Base-by-base conservation (phyloP, 2,797 vertebrate species). In the Falco concolor region DNA sequence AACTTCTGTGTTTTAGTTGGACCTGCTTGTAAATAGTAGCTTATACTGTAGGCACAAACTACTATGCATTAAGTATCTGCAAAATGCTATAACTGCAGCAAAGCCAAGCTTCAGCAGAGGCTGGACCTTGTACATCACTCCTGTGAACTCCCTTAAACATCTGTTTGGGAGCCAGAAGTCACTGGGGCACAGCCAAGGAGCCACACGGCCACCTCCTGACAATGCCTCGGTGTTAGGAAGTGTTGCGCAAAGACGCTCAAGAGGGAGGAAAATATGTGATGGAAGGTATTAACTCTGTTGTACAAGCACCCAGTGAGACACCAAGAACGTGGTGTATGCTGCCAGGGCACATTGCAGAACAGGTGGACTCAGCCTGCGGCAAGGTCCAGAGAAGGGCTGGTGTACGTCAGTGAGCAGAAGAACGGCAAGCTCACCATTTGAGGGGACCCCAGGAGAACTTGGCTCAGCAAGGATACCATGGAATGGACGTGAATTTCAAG, bases 311-410 rank as follows among this genome's bases (percentile, higher is more conserved):
- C 40, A 32, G 25, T 36, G 60, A 80, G 73, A 67, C 20, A 38
- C 44, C 28, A 65, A 53, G 54, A 56, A 79, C 0, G 0, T 5
- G 1, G 6, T 18, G 7, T 56, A 1, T 57, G 49, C 60, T 85
- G 45, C 42, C 5, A 5, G 36, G 25, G 53, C 25, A 4, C 0
- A 1, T 76, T 92, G 64, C n/a, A 38, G 47, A 24, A 69, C 27
- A 52, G n/a, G 23, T 59, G 74, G 47, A 25, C 45, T 82, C 50
- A 21, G 19, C 67, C 42, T 78, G 52, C 65, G 76, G 47, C 54
- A 90, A 69, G 63, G 18, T 45, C 40, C 63, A 38, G 49, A 80
- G 54, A 90, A 91, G 23, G 25, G 13, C 65, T 76, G 73, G 12
- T 4, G 0, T 36, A n/a, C 17, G 5, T 47, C 72, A 45, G 14